A percentile compares a stretch with the other conserved stretches of the same genome.
phyloP scores from a whole-genome alignment of 53 echinoderm and acorn worm genomes.

The Pentamera pediparva region DNA sequence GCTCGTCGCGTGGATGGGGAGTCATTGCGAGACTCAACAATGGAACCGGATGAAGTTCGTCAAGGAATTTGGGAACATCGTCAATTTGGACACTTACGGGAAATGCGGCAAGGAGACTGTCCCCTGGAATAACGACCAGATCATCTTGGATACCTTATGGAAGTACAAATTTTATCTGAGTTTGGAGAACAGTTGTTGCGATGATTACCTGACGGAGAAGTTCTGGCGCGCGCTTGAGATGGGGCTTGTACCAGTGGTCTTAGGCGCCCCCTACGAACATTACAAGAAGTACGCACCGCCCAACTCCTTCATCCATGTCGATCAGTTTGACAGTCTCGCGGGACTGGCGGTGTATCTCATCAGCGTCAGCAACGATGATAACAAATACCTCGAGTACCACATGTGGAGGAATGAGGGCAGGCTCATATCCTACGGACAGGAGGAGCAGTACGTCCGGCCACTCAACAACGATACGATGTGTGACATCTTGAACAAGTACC shows the following conservation, averaged over 20 bases:
- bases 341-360: conserved; percentile 2
- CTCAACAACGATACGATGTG: conserved; percentile 20
- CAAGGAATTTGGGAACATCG: background rate
- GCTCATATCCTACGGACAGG: conserved; percentile 17
- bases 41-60: conserved; percentile 33
- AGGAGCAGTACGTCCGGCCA: conserved; percentile 19
- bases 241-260: conserved; percentile 15
- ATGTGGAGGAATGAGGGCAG: conserved; percentile 15
- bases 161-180: conserved; percentile 30
- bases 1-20: conserved; percentile 27
- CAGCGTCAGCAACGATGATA: background rate
- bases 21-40: conserved; percentile 26
- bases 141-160: background rate
- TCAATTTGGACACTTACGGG: background rate
- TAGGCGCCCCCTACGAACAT: conserved; percentile 14
- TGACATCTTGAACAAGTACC: conserved; percentile 13
- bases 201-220: conserved; percentile 22
- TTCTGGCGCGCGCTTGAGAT: conserved; percentile 26
- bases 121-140: conserved; percentile 1
- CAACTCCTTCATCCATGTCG: conserved; percentile 27
- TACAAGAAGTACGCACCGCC: conserved; percentile 16
- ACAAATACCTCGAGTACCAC: conserved; percentile 10
- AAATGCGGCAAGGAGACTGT: background rate
- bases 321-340: conserved; percentile 4
- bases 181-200: conserved; percentile 31